Conservation (phyloP, 2,888 invertebrate genomes). For the Neoaliturus tenellus region DNA sequence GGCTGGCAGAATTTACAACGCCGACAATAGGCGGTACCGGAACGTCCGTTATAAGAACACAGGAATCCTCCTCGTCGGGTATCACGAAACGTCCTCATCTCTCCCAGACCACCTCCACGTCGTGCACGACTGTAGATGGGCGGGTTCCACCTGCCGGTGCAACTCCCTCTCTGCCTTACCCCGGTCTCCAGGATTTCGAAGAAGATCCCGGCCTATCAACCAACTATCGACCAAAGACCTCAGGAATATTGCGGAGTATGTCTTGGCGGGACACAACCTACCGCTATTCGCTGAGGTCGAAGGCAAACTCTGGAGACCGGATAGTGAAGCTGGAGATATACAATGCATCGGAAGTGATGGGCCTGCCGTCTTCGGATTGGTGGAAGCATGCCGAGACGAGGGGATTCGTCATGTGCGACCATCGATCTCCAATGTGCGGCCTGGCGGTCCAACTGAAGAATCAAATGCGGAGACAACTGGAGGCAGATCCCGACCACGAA, state of each 20-base stretch:
- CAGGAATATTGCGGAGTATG: conserved; percentile 21
- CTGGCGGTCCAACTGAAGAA: background rate
- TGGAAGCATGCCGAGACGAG: background rate
- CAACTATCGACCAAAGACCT: conserved; percentile 14
- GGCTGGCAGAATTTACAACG: background rate
- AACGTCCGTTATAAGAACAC: background rate
- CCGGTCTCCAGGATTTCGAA: background rate
- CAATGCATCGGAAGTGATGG: background rate
- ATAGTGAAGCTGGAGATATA: background rate
- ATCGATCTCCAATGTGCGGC: background rate
- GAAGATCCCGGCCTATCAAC: background rate
- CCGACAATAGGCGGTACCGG: background rate
- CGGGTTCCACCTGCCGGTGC: conserved; percentile 4
- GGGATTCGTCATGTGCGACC: background rate
- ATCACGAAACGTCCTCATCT: background rate
- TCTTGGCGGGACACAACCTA: background rate
- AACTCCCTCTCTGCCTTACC: background rate
- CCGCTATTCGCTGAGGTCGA: conserved; percentile 11
- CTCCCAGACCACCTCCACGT: conserved; percentile 10
- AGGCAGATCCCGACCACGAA: background rate
- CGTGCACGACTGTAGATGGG: conserved; percentile 23
- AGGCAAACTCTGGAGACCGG: background rate
- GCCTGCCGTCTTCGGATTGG: background rate
- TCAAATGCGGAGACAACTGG: background rate
- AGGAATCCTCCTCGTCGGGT: background rate